Evolutionary conservation across 2,888 invertebrate species (phyloP).

Genomic region (Alloscopus bannaensis): DNA sequence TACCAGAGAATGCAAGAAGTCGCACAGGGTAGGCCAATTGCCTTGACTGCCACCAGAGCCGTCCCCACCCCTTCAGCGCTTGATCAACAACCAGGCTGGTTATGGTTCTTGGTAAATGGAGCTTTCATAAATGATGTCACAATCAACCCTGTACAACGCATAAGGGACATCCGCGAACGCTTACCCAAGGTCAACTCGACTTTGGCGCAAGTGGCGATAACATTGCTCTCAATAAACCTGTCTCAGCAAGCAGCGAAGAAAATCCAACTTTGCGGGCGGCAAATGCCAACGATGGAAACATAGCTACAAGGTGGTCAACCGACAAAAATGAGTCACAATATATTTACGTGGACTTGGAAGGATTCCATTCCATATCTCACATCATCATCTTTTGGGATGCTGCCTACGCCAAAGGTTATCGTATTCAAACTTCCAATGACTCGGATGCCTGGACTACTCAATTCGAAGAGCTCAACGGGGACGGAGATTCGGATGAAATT

Average conservation of each 20-base stretch:
- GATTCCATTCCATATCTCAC: conserved; percentile 9
- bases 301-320: conserved; percentile 50
- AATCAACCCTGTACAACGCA: conserved; percentile 59
- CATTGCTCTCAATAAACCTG: conserved; percentile 54
- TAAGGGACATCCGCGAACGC: conserved; percentile 54
- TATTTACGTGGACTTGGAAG: conserved; percentile 65
- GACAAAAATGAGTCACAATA: conserved; percentile 52
- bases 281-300: conserved; percentile 58
- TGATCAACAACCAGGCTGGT: conserved; percentile 56
- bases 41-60: conserved; percentile 63
- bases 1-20: conserved; percentile 63
- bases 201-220: conserved; percentile 39
- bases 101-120: conserved; percentile 70
- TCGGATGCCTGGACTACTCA: conserved; percentile 58
- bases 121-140: conserved; percentile 66
- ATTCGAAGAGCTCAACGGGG: conserved; percentile 60
- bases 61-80: conserved; percentile 65
- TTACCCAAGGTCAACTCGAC: conserved; percentile 61
- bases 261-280: conserved; percentile 18
- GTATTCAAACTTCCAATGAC: conserved; percentile 62
- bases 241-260: conserved; percentile 42
- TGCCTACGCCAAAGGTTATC: conserved; percentile 61
- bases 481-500: conserved; percentile 47
- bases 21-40: conserved; percentile 66
- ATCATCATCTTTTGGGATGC: conserved; percentile 62